phyloP scores from a whole-genome alignment of 1,140 invertebrate species.

The Maconellicoccus hirsutus region DNA sequence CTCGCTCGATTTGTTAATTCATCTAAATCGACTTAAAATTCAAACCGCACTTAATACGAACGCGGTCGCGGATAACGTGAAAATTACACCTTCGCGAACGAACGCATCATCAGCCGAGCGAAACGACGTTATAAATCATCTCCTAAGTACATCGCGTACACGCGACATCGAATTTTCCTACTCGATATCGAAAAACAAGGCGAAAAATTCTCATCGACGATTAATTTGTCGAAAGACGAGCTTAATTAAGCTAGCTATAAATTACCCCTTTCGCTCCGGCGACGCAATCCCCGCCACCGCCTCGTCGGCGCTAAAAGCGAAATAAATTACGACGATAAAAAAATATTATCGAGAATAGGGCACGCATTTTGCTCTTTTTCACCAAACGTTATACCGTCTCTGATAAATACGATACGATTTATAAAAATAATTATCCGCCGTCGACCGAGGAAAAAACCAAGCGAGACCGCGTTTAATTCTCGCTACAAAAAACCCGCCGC shows the following conservation, averaged over 20 bases:
- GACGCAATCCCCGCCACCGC: too few species aligned
- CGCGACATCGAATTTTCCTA: background rate
- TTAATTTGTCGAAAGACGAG: background rate
- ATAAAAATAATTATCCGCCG: slow-evolving; percentile 3
- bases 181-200: background rate
- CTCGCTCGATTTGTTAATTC: background rate
- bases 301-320: background rate
- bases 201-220: background rate
- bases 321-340: background rate
- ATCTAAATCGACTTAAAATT: background rate
- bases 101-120: background rate
- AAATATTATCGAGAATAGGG: background rate
- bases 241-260: background rate
- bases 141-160: background rate
- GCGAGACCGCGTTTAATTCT: too few species aligned
- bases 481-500: too few species aligned
- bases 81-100: background rate
- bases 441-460: too few species aligned
- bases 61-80: background rate
- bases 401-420: background rate
- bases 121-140: background rate
- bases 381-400: background rate
- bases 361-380: background rate
- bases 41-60: background rate
- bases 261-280: background rate